phyloP scores from a whole-genome alignment of 1,140 invertebrate genomes.

The Cotesia chilonis region DNA sequence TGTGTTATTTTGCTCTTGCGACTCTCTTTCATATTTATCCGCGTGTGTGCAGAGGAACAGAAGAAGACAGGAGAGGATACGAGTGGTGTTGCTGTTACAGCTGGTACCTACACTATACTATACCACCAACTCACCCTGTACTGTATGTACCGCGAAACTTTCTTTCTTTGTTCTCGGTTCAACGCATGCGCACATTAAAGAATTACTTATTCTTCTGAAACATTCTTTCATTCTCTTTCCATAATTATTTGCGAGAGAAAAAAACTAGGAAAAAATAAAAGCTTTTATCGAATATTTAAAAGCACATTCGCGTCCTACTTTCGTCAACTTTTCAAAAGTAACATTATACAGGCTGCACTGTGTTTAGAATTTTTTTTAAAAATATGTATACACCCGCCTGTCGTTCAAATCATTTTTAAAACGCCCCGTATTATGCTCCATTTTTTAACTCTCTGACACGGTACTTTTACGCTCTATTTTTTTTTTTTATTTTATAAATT shows the following conservation, averaged over 20 bases:
- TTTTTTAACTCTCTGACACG: background rate
- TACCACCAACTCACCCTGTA: background rate
- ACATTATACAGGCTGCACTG: constrained; percentile 13
- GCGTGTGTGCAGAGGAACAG: too few relatives aligned
- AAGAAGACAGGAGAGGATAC: too few relatives aligned
- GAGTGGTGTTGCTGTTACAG: constrained; percentile 2
- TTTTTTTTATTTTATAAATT: too few relatives aligned
- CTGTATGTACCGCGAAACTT: constrained; percentile 3
- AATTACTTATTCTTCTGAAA: constrained; percentile 29
- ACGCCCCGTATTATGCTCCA: background rate
- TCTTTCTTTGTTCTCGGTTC: constrained; percentile 18
- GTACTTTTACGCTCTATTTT: background rate
- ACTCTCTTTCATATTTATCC: background rate
- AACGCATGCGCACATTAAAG: constrained; percentile 17
- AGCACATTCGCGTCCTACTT: constrained; percentile 30
- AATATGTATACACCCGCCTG: constrained; percentile 1
- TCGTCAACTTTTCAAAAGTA: constrained; percentile 17
- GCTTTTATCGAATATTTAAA: constrained; percentile 34
- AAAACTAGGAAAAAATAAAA: constrained; percentile 16
- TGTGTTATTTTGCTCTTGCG: background rate
- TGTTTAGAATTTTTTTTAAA: constrained; percentile 16
- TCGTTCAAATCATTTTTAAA: constrained; percentile 9
- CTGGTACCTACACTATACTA: background rate
- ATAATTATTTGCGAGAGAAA: constrained; percentile 18
- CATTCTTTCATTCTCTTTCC: constrained; percentile 17